phyloP scores from a whole-genome alignment of 2,113 vertebrate species.

The Gasterosteus aculeatus region DNA sequence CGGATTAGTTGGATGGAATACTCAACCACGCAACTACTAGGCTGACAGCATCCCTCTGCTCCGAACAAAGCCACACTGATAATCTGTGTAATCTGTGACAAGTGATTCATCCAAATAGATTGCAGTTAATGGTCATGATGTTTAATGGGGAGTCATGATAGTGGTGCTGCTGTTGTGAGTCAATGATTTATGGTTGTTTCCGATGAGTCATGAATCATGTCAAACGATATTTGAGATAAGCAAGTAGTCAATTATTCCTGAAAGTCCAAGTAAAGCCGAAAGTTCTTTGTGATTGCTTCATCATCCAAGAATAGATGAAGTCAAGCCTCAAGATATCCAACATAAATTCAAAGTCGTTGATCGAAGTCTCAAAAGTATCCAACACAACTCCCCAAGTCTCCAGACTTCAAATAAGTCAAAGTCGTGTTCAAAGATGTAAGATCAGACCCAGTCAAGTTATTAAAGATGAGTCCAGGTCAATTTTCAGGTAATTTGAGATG shows the following conservation, averaged over 20 bases:
- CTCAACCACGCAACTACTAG: background rate
- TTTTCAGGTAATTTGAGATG: background rate
- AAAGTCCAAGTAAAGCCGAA: background rate
- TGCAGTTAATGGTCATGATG: background rate
- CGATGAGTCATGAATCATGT: background rate
- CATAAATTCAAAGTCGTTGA: background rate
- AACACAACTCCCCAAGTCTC: no score
- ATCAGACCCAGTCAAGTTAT: background rate
- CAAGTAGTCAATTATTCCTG: background rate
- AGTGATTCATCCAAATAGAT: background rate
- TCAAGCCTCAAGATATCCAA: background rate
- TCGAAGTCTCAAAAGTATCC: background rate
- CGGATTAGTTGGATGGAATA: slow-evolving; percentile 26
- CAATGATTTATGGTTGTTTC: background rate
- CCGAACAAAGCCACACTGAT: background rate
- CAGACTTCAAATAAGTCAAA: background rate
- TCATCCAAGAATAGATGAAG: background rate
- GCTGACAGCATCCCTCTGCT: background rate
- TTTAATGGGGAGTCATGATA: background rate
- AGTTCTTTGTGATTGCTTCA: background rate
- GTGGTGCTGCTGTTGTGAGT: background rate
- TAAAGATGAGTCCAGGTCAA: background rate
- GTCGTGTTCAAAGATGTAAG: background rate
- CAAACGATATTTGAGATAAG: background rate
- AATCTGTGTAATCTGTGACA: background rate